These are phyloP conservation scores for Calameuta idolon DNA, from an alignment of 2,888 invertebrate genomes.

Conservation along the genomic window DNA sequence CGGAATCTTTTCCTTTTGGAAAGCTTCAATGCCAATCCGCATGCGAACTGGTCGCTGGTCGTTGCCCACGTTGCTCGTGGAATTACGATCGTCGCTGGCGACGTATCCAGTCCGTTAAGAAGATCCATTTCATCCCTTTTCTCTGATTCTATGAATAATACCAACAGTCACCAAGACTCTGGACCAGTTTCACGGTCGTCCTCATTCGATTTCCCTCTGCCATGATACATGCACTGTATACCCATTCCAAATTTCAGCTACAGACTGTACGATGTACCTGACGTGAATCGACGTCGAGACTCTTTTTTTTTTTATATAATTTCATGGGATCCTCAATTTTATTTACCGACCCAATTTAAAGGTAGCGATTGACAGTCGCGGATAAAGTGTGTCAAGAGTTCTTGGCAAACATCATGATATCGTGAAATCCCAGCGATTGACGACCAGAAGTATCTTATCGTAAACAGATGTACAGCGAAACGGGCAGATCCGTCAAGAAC, in stretches of 20 bases:
- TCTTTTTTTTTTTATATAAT: not conserved
- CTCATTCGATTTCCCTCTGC: not conserved
- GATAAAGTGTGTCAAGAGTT: not conserved
- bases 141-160: not conserved
- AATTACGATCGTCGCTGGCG: not conserved
- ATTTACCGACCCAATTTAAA: not conserved
- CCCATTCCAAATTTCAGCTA: not conserved
- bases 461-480: not conserved
- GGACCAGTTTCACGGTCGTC: not conserved
- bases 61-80: not conserved
- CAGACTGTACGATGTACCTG: not conserved
- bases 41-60: not conserved
- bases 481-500: not conserved
- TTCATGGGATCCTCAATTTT: not conserved
- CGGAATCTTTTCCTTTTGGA: constrained; percentile 53
- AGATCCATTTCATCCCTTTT: not conserved
- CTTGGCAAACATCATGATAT: not conserved
- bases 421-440: not conserved
- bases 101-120: not conserved
- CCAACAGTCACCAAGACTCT: not conserved
- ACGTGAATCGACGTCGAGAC: not conserved
- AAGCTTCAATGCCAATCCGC: constrained; percentile 43
- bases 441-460: not conserved
- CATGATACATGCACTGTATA: not conserved
- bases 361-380: not conserved